A percentile compares a stretch with the other conserved stretches of the same genome.
phyloP scores from a whole-genome alignment of 2,888 invertebrate genomes.

The Drosophila recens region DNA sequence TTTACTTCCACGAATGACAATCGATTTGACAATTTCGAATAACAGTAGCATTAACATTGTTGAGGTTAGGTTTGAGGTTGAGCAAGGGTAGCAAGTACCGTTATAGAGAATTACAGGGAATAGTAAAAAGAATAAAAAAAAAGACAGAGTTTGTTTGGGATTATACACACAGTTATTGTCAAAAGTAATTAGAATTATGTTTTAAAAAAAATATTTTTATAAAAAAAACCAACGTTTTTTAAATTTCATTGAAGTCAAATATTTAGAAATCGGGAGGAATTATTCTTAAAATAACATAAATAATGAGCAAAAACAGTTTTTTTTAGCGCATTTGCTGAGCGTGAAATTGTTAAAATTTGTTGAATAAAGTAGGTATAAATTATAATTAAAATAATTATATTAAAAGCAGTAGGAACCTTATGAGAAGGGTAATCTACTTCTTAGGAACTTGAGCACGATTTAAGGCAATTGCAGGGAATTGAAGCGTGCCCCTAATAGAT shows the following conservation, averaged over 20 bases:
- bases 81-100: conserved; percentile 35
- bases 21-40: conserved; percentile 34
- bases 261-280: too few relatives aligned
- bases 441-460: conserved; percentile 19
- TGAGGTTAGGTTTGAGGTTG: conserved; percentile 31
- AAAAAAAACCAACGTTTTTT: too few relatives aligned
- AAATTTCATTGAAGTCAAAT: too few relatives aligned
- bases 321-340: conserved; percentile 2
- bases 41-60: conserved; percentile 45
- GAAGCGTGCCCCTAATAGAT: conserved; percentile 71
- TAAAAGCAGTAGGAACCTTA: background rate
- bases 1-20: conserved; percentile 70
- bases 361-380: conserved; percentile 1
- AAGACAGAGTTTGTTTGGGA: background rate
- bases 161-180: conserved; percentile 1
- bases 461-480: conserved; percentile 61
- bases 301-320: background rate
- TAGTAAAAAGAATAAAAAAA: background rate
- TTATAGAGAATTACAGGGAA: conserved; percentile 29
- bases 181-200: background rate
- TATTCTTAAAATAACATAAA: background rate
- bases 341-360: conserved; percentile 14
- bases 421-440: conserved; percentile 13
- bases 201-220: too few relatives aligned
- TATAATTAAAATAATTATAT: conserved; percentile 16